Percentiles rank a stretch among this genome's conserved stretches.
These are phyloP conservation scores for Drosophila birchii DNA, from an alignment of 2,888 invertebrate species.

Conservation along the genomic window DNA sequence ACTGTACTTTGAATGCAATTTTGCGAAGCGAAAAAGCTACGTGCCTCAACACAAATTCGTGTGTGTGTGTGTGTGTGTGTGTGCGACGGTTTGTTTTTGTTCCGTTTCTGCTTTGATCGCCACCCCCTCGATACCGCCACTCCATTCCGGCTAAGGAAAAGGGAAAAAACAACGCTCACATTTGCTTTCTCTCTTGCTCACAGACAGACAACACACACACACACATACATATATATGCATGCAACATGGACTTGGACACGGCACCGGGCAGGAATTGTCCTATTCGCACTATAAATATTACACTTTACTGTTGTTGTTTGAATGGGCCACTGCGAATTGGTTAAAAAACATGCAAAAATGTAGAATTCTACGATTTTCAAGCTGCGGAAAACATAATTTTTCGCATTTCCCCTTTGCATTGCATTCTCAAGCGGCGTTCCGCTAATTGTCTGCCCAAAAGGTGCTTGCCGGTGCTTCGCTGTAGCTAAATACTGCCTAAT, in stretches of 20 bases:
- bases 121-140: not conserved
- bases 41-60: constrained; percentile 3
- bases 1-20: constrained; percentile 11
- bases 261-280: not conserved
- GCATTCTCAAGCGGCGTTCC: constrained; percentile 7
- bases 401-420: not conserved
- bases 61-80: not conserved
- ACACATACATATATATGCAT: not conserved
- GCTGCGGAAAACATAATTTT: not conserved
- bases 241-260: not conserved
- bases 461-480: fast-evolving
- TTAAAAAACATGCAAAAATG: not conserved
- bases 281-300: not conserved
- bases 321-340: not conserved
- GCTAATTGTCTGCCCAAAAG: not conserved
- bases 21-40: not conserved
- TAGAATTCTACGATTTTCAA: not conserved
- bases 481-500: fast-evolving
- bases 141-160: not conserved
- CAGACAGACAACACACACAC: not conserved
- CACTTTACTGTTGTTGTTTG: no score
- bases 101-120: constrained; percentile 18
- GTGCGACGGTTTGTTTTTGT: constrained; percentile 27
- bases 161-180: not conserved
- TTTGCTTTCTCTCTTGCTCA: not conserved